A percentile compares a stretch with the other conserved stretches of the same genome.
Evolutionary conservation across 2,797 vertebrate genomes (phyloP).

Genomic region (Pristis pectinata): DNA sequence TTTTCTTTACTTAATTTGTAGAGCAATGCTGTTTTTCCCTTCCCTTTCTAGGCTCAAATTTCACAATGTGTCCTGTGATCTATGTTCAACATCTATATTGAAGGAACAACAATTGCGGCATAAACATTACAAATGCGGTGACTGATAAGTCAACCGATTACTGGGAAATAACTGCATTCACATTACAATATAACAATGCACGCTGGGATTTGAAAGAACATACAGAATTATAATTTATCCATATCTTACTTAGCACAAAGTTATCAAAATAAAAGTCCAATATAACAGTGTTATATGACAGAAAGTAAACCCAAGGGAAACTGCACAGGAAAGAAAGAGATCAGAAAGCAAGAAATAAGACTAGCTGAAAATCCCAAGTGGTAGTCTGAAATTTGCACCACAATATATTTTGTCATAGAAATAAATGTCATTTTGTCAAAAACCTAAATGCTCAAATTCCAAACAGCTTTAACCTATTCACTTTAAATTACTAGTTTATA

Average conservation of each 20-base stretch:
- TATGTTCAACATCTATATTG: not conserved
- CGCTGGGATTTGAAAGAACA: slow-evolving; percentile 4
- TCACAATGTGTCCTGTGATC: not conserved
- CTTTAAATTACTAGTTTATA: not conserved
- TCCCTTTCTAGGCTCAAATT: not conserved
- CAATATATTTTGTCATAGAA: not conserved
- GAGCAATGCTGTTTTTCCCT: not conserved
- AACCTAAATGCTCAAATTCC: not conserved
- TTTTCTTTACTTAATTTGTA: slow-evolving; percentile 11
- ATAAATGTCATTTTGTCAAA: slow-evolving; percentile 2
- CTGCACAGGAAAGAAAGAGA: not conserved
- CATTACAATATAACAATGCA: slow-evolving; percentile 15
- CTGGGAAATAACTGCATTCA: slow-evolving; percentile 30
- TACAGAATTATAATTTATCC: slow-evolving; percentile 31
- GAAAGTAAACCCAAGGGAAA: not conserved
- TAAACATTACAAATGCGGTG: not conserved
- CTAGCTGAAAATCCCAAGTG: slow-evolving; percentile 10
- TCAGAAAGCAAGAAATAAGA: slow-evolving; percentile 30
- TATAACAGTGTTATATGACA: slow-evolving; percentile 4
- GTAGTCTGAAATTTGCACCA: not conserved
- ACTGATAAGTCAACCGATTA: not conserved
- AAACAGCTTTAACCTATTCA: not conserved
- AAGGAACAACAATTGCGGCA: not conserved
- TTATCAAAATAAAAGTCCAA: slow-evolving; percentile 9
- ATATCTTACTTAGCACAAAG: slow-evolving; percentile 13